Conservation (phyloP, 2,797 vertebrate genomes). For the Ctenosaura bakeri region DNA sequence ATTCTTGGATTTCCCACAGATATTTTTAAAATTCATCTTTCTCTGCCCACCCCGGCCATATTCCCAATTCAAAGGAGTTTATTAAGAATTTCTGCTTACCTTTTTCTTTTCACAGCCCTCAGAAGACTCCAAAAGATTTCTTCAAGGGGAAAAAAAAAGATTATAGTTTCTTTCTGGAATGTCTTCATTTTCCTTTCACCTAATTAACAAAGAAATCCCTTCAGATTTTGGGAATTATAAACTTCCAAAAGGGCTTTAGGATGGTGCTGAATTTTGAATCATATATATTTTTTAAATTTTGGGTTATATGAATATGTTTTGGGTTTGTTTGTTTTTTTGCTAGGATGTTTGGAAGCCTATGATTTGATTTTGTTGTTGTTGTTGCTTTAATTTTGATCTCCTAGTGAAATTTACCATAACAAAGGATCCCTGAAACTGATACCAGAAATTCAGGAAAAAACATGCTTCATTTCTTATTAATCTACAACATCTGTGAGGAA, state of each 20-base stretch:
- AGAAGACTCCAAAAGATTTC: not conserved
- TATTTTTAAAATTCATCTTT: no score
- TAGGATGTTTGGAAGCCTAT: slow-evolving; percentile 12
- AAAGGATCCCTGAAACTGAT: slow-evolving; percentile 4
- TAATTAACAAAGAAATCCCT: not conserved
- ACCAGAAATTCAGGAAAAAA: not conserved
- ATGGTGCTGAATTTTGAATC: not conserved
- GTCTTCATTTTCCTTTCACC: not conserved
- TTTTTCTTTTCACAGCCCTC: not conserved
- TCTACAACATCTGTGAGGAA: not conserved
- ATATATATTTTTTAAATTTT: slow-evolving; percentile 28
- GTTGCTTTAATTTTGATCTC: not conserved
- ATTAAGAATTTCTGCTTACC: not conserved
- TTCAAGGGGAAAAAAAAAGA: not conserved
- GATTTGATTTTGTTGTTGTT: slow-evolving; percentile 7
- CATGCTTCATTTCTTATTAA: slow-evolving; percentile 10
- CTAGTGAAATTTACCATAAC: not conserved
- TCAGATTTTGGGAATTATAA: not conserved
- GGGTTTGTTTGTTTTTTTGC: not conserved
- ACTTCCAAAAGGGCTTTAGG: not conserved
- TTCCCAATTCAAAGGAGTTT: slow-evolving; percentile 20
- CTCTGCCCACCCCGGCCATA: not conserved
- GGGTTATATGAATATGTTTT: slow-evolving; percentile 7
- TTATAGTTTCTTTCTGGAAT: slow-evolving; percentile 29
- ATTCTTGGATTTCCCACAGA: not conserved